Percentiles rank a stretch among this genome's conserved stretches.
Conservation (phyloP, 1,140 invertebrate species). For the Copidosoma floridanum region DNA sequence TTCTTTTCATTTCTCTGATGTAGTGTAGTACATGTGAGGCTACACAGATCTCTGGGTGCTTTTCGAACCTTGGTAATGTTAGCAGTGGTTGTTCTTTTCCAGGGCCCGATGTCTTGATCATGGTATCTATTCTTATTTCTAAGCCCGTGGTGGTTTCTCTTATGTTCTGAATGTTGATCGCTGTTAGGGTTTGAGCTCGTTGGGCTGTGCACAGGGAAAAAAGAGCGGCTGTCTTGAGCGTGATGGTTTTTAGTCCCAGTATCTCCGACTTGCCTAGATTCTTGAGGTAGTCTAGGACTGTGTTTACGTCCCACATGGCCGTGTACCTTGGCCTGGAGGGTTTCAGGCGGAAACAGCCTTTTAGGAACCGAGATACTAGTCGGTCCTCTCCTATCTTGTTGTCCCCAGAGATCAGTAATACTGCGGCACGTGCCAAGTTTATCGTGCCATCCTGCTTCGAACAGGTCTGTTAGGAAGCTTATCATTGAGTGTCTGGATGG, state of each 20-base stretch:
- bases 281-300: not conserved
- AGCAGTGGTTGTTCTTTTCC: constrained; percentile 1
- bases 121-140: constrained; percentile 25
- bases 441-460: not conserved
- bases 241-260: constrained; percentile 8
- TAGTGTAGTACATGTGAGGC: not conserved
- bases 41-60: not conserved
- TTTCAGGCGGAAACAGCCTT: not conserved
- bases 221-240: constrained; percentile 25
- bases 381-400: not conserved
- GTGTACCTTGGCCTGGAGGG: not conserved
- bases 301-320: not conserved
- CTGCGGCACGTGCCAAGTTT: not conserved
- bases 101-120: constrained; percentile 29
- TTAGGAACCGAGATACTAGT: not conserved
- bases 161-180: constrained; percentile 4
- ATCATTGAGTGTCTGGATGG: not conserved
- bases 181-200: not conserved
- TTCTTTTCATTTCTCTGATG: not conserved
- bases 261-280: not conserved
- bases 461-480: not conserved
- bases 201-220: constrained; percentile 13
- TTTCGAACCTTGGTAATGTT: not conserved
- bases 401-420: not conserved
- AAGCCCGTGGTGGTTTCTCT: not conserved